Conservation (phyloP, 2,113 vertebrate genomes). For the Calidris pugnax region DNA sequence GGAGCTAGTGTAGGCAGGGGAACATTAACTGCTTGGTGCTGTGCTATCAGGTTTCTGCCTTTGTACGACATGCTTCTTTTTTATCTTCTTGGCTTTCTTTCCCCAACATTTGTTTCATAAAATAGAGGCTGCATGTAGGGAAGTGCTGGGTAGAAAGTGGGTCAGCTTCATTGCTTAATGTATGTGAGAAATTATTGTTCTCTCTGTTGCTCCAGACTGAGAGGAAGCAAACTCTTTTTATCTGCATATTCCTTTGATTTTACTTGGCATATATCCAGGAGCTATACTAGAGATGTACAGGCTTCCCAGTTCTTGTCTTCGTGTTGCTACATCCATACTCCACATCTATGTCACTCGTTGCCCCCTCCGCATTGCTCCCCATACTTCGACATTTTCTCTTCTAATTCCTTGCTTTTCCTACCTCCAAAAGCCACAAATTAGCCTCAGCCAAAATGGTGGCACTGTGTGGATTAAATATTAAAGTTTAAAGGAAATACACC, state of each 20-base stretch:
- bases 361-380: not conserved
- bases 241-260: not conserved
- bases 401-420: not conserved
- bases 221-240: not conserved
- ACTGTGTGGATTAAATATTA: not conserved
- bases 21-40: not conserved
- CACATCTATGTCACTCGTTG: not conserved
- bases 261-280: not conserved
- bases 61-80: not conserved
- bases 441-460: not conserved
- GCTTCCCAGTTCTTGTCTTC: not conserved
- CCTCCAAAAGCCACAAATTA: not conserved
- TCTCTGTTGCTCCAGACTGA: not conserved
- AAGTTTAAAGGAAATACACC: not conserved
- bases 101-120: not conserved
- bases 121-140: not conserved
- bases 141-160: not conserved
- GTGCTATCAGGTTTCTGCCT: not conserved
- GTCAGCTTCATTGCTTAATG: not conserved
- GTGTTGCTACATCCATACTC: not conserved
- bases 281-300: not conserved
- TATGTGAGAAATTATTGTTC: not conserved
- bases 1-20: not conserved
- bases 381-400: not conserved
- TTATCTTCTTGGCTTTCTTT: not conserved